Evolutionary conservation across 2,113 vertebrate species (phyloP), one percentile per base, ranked within the genome.

Genomic region (Proterorhinus semilunaris): DNA sequence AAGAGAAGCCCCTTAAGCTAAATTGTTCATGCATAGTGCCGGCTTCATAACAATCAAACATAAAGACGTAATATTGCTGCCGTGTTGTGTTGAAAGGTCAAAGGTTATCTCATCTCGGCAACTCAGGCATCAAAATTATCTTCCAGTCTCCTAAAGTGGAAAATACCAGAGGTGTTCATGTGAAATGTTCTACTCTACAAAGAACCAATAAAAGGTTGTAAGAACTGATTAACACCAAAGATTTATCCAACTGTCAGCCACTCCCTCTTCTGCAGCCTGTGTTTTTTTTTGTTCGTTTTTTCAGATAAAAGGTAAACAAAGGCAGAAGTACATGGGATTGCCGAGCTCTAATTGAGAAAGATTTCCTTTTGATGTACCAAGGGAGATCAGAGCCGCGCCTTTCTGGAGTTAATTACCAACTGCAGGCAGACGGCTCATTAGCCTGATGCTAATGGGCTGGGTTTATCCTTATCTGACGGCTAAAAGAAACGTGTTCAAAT

Each of bases 331-430:
- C 73, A 78, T 57, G 59, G 75, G 65, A 83, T 65, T 82, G 53
- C 66, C 72, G 86, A 2, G 83, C 81, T 75, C 66, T 87, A 91
- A 92, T 88, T 83, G 80, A 86, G 87, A 78, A 71, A 87, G 76
- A 87, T 79, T 87, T 89, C 65, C 83, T 88, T 92, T 92, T 91
- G 91, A 93, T 88, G 90, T 90, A 88, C 87, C 79, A 85, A 68
- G 71, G 75, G 85, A 90, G 88, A 91, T 91, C 76, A 84, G 67
- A 90, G 83, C 78, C 74, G 59, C 67, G 61, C 59, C 75, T 69
- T 79, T 72, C 81, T 79, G 68, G 54, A 86, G 77, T 87, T 91
- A 90, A 92, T 93, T 92, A 91, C 79, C 47, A 66, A 87, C 76
- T 80, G 69, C 53, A 74, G 76, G 79, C 86, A 87, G 77, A 69